Evolutionary conservation across 2,113 vertebrate species (phyloP).

Genomic region (Pogona vitticeps): DNA sequence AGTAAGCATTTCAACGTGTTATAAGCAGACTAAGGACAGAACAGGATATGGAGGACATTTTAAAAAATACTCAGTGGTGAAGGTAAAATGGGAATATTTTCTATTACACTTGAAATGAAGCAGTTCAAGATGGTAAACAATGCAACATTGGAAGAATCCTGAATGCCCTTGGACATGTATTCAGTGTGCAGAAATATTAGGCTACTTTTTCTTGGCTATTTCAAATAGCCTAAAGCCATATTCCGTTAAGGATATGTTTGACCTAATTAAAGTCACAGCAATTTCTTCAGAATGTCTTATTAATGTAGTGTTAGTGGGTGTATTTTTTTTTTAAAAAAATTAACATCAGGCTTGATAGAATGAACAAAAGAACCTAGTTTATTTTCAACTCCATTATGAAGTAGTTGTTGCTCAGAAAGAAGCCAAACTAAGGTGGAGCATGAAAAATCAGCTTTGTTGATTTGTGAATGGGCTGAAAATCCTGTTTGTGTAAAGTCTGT

Average conservation of each 20-base stretch:
- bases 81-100: slow-evolving; percentile 6
- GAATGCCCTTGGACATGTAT: slow-evolving; percentile 33
- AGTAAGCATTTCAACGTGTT: not conserved
- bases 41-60: not conserved
- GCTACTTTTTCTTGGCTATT: slow-evolving; percentile 49
- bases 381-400: slow-evolving; percentile 32
- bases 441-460: not conserved
- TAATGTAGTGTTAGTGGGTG: slow-evolving; percentile 17
- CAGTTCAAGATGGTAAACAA: slow-evolving; percentile 16
- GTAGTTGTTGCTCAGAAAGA: not conserved
- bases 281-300: slow-evolving; percentile 21
- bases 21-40: too few relatives aligned
- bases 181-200: slow-evolving; percentile 46
- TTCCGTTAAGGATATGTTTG: slow-evolving; percentile 58
- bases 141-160: slow-evolving; percentile 29
- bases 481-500: too few relatives aligned
- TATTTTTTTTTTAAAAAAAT: not conserved
- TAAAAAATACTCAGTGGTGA: not conserved
- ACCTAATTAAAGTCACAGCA: slow-evolving; percentile 63
- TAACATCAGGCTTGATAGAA: slow-evolving; percentile 48
- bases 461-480: too few relatives aligned
- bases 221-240: slow-evolving; percentile 60
- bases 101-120: not conserved
- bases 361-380: slow-evolving; percentile 9
- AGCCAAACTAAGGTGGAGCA: not conserved